Evolutionary conservation across 1,140 invertebrate species (phyloP).

Genomic region (Metopolophium dirhodum): DNA sequence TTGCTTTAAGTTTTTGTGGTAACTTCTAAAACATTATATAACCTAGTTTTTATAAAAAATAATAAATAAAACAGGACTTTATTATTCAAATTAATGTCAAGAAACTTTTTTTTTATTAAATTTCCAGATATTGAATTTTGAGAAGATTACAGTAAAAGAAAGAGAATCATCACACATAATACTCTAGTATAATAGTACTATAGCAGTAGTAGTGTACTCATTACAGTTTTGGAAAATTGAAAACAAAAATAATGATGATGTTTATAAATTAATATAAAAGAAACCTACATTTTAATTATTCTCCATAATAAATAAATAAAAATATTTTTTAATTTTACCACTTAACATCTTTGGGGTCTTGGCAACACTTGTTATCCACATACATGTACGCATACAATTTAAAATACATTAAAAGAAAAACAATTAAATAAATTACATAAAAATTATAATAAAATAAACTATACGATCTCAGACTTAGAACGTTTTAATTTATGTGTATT

Average conservation of each 20-base stretch:
- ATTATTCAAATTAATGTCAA: background rate
- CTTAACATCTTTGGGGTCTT: constrained; percentile 45
- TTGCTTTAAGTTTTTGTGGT: constrained; percentile 29
- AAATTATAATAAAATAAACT: constrained; percentile 33
- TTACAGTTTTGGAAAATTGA: constrained; percentile 18
- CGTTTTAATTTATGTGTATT: background rate
- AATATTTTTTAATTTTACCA: constrained; percentile 19
- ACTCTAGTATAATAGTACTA: background rate
- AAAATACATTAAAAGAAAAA: constrained; percentile 27
- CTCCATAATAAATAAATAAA: constrained; percentile 13
- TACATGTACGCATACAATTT: constrained; percentile 31
- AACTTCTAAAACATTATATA: constrained; percentile 43
- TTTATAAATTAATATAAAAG: constrained; percentile 47
- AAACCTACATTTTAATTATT: constrained; percentile 11
- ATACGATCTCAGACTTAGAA: constrained; percentile 28
- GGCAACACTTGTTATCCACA: background rate
- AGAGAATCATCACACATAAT: constrained; percentile 29
- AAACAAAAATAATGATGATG: constrained; percentile 38
- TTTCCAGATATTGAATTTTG: constrained; percentile 10
- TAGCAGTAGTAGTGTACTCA: background rate
- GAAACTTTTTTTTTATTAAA: background rate
- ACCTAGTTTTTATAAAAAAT: constrained; percentile 6
- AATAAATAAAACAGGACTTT: background rate
- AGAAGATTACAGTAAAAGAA: background rate
- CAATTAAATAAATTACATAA: constrained; percentile 31